Base-by-base conservation (phyloP, 2,113 vertebrate species). In the Cottus gobio region DNA sequence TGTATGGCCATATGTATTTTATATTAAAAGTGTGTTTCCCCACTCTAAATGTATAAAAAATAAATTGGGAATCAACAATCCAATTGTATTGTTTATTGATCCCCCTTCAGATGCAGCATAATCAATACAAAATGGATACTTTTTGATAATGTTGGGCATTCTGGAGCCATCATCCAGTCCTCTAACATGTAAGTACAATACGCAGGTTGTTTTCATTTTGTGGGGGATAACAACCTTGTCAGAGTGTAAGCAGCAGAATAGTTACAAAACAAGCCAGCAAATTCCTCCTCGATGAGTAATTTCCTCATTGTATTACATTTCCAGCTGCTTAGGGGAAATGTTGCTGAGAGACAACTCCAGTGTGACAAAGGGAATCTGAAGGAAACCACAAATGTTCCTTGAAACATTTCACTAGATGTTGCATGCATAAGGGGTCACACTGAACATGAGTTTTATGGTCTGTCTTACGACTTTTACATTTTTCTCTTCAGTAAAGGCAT, bases 281-380 rank as follows among this genome's bases (percentile, higher is more conserved):
- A 86, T 91, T 86, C 80, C 66, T 86, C 3, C 62, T 64, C 28
- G 79, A 89, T 90, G 84, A 90, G 81, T 89, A 89, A 91, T 91
- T 93, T 93, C 86, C 89, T 88, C 68, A 71, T 83, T 83, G 72
- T 82, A 74, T 86, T 72, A 84, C 86, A 77, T 85, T 89, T 75
- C 85, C 90, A 92, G 89, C 86, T 90, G 90, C 82, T 85, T 66
- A 31, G 36, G 64, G 76, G 52, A 77, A 81, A 80, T 18, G 39
- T 71, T 82, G 63, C 73, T 50, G 64, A 68, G 83, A 75, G 76
- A 54, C 37, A 54, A 62, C 57, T 37, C 64, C 70, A 31, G 18
- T 20, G 66, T 77, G 68, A 86, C 72, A 80, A 39, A 20, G 67
- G 37, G 83, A 75, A 79, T 76, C 48, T 60, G 44, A 80, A 87